Conservation (phyloP, 2,888 invertebrate genomes). For the Leucophenga maculata region DNA sequence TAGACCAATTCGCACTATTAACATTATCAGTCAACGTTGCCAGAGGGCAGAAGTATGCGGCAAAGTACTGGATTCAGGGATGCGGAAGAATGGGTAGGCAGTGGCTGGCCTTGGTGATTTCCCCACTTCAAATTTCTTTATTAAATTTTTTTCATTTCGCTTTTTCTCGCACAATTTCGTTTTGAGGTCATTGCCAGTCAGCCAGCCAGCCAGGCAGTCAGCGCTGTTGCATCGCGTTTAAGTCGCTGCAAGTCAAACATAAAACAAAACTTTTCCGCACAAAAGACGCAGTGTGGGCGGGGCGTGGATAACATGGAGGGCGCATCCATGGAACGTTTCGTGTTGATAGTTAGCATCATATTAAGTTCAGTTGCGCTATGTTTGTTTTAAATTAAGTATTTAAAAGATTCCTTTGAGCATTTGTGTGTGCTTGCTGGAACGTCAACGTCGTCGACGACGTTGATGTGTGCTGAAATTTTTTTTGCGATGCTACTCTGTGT, state of each 20-base stretch:
- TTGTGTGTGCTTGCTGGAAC: not conserved
- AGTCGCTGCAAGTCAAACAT: too few relatives aligned
- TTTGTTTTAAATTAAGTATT: conserved; percentile 29
- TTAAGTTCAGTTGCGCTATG: not conserved
- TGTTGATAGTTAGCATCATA: too few relatives aligned
- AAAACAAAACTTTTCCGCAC: not conserved
- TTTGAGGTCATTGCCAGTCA: conserved; percentile 4
- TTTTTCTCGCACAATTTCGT: conserved; percentile 10
- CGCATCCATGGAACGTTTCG: too few relatives aligned
- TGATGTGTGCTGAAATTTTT: not conserved
- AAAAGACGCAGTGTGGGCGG: too few relatives aligned
- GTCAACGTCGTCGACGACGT: too few relatives aligned
- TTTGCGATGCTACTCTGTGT: not conserved
- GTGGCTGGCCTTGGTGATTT: not conserved
- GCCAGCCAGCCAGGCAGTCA: too few relatives aligned
- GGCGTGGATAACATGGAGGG: too few relatives aligned
- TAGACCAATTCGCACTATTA: too few relatives aligned
- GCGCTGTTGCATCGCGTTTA: not conserved
- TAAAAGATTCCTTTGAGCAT: conserved; percentile 25
- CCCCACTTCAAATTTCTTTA: not conserved
- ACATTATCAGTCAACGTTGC: too few relatives aligned
- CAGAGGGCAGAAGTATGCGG: too few relatives aligned
- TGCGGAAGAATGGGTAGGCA: too few relatives aligned
- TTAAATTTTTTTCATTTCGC: not conserved
- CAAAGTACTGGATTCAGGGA: too few relatives aligned